Evolutionary conservation across 2,797 vertebrate species (phyloP).

Genomic region (Botia almorhae): DNA sequence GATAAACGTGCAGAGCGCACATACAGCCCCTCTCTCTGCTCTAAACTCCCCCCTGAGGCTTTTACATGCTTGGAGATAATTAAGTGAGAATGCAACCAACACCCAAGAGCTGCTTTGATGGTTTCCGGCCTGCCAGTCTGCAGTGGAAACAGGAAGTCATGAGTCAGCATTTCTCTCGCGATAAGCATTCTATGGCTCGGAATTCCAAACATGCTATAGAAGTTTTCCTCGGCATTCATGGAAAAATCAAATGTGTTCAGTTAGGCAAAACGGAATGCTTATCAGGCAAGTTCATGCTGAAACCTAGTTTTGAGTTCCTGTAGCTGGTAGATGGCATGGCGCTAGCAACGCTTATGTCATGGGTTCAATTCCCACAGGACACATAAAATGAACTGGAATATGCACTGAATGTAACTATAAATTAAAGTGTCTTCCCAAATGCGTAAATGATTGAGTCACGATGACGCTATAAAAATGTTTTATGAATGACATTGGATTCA

Average conservation of each 20-base stretch:
- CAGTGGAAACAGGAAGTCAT: slow-evolving; percentile 78
- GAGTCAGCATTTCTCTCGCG: slow-evolving; percentile 74
- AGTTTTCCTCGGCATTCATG: slow-evolving; percentile 9
- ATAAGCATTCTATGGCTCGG: slow-evolving; percentile 16
- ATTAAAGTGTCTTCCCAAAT: background rate
- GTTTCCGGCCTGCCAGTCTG: slow-evolving; percentile 70
- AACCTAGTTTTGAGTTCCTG: background rate
- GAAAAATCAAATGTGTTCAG: slow-evolving; percentile 12
- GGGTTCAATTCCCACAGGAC: background rate
- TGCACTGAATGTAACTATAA: background rate
- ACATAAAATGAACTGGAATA: background rate
- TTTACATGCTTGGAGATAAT: slow-evolving; percentile 71
- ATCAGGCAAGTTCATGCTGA: slow-evolving; percentile 10
- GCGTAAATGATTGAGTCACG: background rate
- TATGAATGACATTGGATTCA: background rate
- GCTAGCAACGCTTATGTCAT: background rate
- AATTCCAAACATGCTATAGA: slow-evolving; percentile 35
- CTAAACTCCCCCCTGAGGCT: slow-evolving; percentile 51
- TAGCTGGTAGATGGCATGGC: too few relatives aligned
- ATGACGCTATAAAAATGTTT: background rate
- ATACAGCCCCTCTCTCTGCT: slow-evolving; percentile 16
- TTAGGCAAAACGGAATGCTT: slow-evolving; percentile 2
- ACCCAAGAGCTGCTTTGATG: slow-evolving; percentile 67
- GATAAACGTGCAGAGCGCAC: slow-evolving; percentile 18
- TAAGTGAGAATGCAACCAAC: slow-evolving; percentile 57